phyloP scores from a whole-genome alignment of 2,888 invertebrate genomes.

The Chrysomela aeneicollis region DNA sequence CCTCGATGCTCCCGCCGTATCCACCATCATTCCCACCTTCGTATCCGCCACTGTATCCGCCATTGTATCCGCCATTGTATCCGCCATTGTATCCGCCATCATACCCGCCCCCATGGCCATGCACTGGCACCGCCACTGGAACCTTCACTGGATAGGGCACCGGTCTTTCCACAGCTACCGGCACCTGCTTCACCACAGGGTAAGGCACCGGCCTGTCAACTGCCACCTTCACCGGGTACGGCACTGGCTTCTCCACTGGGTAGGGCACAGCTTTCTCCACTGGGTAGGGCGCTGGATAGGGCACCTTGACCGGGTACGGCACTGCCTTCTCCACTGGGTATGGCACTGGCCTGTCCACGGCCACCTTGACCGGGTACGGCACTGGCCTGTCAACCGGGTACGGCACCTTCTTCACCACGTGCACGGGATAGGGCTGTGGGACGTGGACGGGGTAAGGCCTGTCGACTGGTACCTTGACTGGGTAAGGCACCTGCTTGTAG shows the following conservation, averaged over 20 bases:
- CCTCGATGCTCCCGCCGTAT: constrained; percentile 48
- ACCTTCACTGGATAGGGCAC: constrained; percentile 75
- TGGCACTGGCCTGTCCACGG: constrained; percentile 64
- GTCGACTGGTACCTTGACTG: constrained; percentile 75
- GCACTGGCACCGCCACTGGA: constrained; percentile 57
- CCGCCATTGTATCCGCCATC: constrained; percentile 47
- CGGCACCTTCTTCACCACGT: constrained; percentile 73
- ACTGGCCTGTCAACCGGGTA: constrained; percentile 75
- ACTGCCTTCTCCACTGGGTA: constrained; percentile 72
- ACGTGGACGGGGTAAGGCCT: constrained; percentile 76
- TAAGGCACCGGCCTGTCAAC: constrained; percentile 65
- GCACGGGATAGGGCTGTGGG: constrained; percentile 72
- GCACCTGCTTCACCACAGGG: constrained; percentile 71
- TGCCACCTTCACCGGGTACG: constrained; percentile 67
- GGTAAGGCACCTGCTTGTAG: constrained; percentile 71
- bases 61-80: constrained; percentile 46
- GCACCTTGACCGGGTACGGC: constrained; percentile 71
- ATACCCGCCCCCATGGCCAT: constrained; percentile 46
- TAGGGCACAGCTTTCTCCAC: constrained; percentile 70
- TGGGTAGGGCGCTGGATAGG: constrained; percentile 75
- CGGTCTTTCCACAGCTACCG: constrained; percentile 70
- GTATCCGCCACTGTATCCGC: constrained; percentile 41
- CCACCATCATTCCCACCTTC: constrained; percentile 41
- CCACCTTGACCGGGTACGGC: constrained; percentile 72
- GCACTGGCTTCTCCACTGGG: constrained; percentile 70